Percentiles rank a stretch among this genome's conserved stretches.
These are phyloP conservation scores for Eleginops maclovinus DNA, from an alignment of 2,113 vertebrate species.

Conservation along the genomic window DNA sequence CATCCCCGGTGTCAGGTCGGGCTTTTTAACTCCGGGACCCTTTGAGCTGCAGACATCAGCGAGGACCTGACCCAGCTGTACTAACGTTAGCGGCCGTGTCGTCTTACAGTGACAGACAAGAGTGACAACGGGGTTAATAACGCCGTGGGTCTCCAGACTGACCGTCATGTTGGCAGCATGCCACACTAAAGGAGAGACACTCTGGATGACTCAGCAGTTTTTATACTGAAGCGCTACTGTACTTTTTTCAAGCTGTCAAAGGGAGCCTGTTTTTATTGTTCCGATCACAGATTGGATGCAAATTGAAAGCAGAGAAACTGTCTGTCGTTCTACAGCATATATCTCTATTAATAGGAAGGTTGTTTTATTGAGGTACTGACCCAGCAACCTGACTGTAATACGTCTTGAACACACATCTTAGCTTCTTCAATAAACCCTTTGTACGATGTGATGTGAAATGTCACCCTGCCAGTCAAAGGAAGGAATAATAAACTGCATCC, in stretches of 20 bases:
- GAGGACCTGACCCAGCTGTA: conserved; percentile 41
- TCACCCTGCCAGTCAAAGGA: not conserved
- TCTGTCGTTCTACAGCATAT: not conserved
- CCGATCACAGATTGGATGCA: not conserved
- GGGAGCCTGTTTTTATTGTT: not conserved
- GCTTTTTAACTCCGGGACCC: conserved; percentile 25
- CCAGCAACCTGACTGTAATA: not conserved
- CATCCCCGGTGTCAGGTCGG: conserved; percentile 30
- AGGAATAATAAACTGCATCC: not conserved
- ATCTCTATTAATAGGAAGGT: not conserved
- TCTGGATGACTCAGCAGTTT: not conserved
- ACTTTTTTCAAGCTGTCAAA: not conserved
- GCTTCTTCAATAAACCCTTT: not conserved
- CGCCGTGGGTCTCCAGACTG: conserved; percentile 13
- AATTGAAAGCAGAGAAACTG: not conserved
- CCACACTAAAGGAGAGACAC: conserved; percentile 11
- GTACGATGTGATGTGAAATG: not conserved
- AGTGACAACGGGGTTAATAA: conserved; percentile 41
- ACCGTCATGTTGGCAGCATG: conserved; percentile 29
- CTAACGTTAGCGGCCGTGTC: conserved; percentile 38
- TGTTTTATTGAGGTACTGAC: not conserved
- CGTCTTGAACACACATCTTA: no score
- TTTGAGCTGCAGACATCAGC: conserved; percentile 12
- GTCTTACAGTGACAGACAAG: conserved; percentile 23
- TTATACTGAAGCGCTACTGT: not conserved